These are phyloP conservation scores for Clarias batrachus DNA, from an alignment of 2,113 vertebrate genomes.

Conservation along the genomic window DNA sequence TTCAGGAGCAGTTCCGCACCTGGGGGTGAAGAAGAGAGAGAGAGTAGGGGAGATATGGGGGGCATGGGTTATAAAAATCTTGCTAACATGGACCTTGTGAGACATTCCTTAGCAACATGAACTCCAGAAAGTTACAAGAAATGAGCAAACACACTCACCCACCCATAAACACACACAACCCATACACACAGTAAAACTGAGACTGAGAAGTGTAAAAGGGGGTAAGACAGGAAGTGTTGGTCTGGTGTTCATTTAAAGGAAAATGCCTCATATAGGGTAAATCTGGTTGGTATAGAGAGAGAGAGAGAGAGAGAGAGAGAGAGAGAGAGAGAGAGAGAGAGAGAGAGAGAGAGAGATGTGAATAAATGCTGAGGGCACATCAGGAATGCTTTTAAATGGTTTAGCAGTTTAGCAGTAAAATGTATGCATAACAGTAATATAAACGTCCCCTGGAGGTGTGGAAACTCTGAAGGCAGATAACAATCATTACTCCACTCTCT, in stretches of 20 bases:
- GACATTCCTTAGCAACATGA: slow-evolving; percentile 41
- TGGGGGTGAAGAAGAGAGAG: not conserved
- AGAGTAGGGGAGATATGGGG: not conserved
- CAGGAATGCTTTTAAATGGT: slow-evolving; percentile 2
- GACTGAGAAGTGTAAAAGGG: no score
- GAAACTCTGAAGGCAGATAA: not conserved
- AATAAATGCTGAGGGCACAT: slow-evolving; percentile 10
- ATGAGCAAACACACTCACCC: not conserved
- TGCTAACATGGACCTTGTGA: slow-evolving; percentile 41
- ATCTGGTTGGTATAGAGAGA: not conserved
- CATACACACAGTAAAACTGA: not conserved
- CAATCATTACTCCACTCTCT: slow-evolving; percentile 13
- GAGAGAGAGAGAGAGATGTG: not conserved
- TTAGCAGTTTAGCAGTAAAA: slow-evolving; percentile 29
- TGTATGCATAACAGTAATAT: slow-evolving; percentile 24
- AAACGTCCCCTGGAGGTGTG: slow-evolving; percentile 26
- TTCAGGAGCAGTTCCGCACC: not conserved
- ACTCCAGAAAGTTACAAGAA: slow-evolving; percentile 36
- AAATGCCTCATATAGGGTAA: no score
- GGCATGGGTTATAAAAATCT: slow-evolving; percentile 42
- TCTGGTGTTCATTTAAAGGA: no score
- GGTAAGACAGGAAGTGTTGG: no score
- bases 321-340: slow-evolving; percentile 1
- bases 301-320: slow-evolving; percentile 7
- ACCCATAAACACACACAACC: not conserved